These are phyloP conservation scores for Gymnocephalus cernua DNA, from an alignment of 2,113 vertebrate species.

Conservation along the genomic window DNA sequence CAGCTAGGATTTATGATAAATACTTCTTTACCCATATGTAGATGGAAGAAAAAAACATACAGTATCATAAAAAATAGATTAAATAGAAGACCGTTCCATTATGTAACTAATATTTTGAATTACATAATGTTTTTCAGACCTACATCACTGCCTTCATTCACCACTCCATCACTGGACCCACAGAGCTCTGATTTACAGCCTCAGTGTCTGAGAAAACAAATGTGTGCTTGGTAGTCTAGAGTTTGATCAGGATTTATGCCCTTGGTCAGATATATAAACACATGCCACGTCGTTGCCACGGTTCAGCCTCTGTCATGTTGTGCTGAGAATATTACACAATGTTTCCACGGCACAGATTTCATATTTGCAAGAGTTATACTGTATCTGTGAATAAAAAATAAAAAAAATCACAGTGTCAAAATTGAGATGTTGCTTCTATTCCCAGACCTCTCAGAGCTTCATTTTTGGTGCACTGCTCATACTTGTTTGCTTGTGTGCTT, in stretches of 20 bases:
- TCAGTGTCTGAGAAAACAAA: slow-evolving; percentile 42
- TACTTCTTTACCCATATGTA: background rate
- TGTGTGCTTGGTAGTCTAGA: slow-evolving; percentile 6
- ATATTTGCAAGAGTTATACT: slow-evolving; percentile 28
- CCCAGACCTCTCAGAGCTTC: slow-evolving; percentile 35
- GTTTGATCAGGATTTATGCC: slow-evolving; percentile 54
- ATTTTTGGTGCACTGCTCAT: slow-evolving; percentile 63
- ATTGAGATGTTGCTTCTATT: slow-evolving; percentile 16
- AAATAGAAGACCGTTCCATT: background rate
- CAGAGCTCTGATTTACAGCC: slow-evolving; percentile 43
- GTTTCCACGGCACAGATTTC: slow-evolving; percentile 10
- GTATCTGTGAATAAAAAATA: slow-evolving; percentile 8
- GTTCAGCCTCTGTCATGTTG: slow-evolving; percentile 8
- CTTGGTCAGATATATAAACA: background rate
- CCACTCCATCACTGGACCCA: slow-evolving; percentile 16
- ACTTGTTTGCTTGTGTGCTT: slow-evolving; percentile 51
- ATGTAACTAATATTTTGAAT: slow-evolving; percentile 17
- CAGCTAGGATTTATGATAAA: slow-evolving; percentile 20
- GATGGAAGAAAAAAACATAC: slow-evolving; percentile 1
- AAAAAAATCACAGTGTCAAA: slow-evolving; percentile 15
- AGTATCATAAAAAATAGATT: slow-evolving; percentile 9
- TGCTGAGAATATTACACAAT: slow-evolving; percentile 2
- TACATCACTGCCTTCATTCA: slow-evolving; percentile 17
- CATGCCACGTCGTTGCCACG: background rate
- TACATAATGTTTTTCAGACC: slow-evolving; percentile 17